Evolutionary conservation across 2,113 vertebrate genomes (phyloP).

Genomic region (Ceyx cyanopectus): DNA sequence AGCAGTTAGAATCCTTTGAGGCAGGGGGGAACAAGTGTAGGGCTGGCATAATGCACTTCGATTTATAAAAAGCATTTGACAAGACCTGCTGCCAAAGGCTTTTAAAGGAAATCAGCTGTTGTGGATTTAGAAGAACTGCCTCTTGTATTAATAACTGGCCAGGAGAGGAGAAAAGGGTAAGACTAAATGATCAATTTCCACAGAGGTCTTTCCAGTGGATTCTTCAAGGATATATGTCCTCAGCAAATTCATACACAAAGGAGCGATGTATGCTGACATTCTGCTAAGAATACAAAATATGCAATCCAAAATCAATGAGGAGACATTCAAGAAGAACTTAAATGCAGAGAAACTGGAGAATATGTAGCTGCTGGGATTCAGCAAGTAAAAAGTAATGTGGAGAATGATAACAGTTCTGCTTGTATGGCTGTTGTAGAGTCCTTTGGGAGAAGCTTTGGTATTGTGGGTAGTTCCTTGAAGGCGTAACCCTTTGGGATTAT

Average conservation of each 20-base stretch:
- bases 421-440: background rate
- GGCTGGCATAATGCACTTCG: constrained; percentile 24
- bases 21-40: background rate
- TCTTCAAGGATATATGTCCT: background rate
- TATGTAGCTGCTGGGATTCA: background rate
- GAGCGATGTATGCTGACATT: background rate
- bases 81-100: constrained; percentile 49
- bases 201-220: background rate
- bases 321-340: background rate
- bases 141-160: constrained; percentile 44
- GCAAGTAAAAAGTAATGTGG: background rate
- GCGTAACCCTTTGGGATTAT: background rate
- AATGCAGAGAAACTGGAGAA: background rate
- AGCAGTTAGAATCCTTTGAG: background rate
- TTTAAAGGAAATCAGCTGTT: constrained; percentile 39
- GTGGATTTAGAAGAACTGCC: background rate
- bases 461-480: background rate
- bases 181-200: background rate
- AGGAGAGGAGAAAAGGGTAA: background rate
- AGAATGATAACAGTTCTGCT: background rate
- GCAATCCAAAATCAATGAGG: background rate
- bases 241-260: background rate
- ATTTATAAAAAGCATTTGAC: constrained; percentile 55
- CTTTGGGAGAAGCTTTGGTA: background rate
- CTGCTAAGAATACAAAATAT: background rate